These are phyloP conservation scores for Eupithecia insigniata DNA, from an alignment of 2,888 invertebrate species.

Conservation along the genomic window DNA sequence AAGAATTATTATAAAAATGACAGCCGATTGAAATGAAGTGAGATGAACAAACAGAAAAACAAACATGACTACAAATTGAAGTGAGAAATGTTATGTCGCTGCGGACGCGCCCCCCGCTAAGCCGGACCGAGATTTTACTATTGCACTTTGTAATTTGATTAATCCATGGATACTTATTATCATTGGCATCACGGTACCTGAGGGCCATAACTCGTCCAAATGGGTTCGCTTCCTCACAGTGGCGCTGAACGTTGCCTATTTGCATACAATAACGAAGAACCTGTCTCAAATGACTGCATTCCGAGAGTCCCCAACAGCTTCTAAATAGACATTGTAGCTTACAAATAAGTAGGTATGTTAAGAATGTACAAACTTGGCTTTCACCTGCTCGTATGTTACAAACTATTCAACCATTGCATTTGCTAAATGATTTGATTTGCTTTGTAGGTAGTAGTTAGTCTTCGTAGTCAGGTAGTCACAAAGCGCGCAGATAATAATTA, in stretches of 20 bases:
- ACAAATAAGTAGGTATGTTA: conserved; percentile 7
- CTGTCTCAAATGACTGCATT: conserved; percentile 59
- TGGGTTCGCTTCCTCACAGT: conserved; percentile 65
- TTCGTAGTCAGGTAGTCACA: neutral
- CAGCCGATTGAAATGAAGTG: conserved; percentile 75
- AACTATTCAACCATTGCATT: conserved; percentile 3
- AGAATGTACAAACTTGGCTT: conserved; percentile 12
- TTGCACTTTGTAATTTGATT: conserved; percentile 68
- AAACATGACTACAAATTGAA: conserved; percentile 77
- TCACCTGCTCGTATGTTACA: conserved; percentile 2
- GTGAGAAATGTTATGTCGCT: conserved; percentile 80
- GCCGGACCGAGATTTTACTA: conserved; percentile 58
- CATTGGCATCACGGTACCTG: conserved; percentile 60
- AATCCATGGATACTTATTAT: conserved; percentile 62
- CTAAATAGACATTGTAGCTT: conserved; percentile 3
- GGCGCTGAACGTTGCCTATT: conserved; percentile 60
- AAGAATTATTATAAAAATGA: conserved; percentile 64
- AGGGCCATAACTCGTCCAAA: conserved; percentile 72
- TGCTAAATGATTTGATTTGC: neutral
- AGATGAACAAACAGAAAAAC: conserved; percentile 73
- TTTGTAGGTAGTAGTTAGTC: neutral
- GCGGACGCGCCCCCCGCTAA: conserved; percentile 73
- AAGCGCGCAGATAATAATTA: neutral
- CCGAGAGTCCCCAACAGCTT: conserved; percentile 42
- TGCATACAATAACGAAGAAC: conserved; percentile 75